These are phyloP conservation scores for Drosophila testacea DNA, from an alignment of 2,888 invertebrate genomes.

Conservation along the genomic window DNA sequence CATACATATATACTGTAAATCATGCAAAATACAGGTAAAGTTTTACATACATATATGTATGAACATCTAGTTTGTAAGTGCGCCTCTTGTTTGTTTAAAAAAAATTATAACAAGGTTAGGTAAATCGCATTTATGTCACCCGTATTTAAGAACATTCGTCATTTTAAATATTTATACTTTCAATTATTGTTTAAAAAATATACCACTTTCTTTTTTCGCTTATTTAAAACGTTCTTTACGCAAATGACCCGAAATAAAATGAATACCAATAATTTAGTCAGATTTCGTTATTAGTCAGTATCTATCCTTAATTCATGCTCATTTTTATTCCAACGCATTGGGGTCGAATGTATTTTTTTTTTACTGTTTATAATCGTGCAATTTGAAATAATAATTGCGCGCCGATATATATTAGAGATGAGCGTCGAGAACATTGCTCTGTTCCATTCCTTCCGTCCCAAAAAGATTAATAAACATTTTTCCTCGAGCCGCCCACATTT, in stretches of 20 bases:
- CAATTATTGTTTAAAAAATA: slow-evolving; percentile 53
- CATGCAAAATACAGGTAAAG: slow-evolving; percentile 67
- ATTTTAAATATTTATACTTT: slow-evolving; percentile 54
- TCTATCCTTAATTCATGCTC: background rate
- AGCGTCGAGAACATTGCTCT: background rate
- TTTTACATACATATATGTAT: slow-evolving; percentile 39
- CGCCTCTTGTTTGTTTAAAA: slow-evolving; percentile 37
- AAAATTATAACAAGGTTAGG: slow-evolving; percentile 32
- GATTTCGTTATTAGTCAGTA: slow-evolving; percentile 36
- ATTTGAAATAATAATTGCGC: background rate
- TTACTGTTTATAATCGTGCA: background rate
- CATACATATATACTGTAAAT: slow-evolving; percentile 56
- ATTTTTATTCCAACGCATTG: background rate
- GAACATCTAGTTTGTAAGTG: slow-evolving; percentile 37
- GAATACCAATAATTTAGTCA: slow-evolving; percentile 26
- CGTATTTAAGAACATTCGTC: slow-evolving; percentile 46
- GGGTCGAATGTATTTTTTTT: background rate
- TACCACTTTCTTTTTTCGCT: slow-evolving; percentile 30
- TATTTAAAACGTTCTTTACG: slow-evolving; percentile 24
- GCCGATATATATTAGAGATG: slow-evolving; percentile 12
- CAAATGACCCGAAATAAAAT: slow-evolving; percentile 42
- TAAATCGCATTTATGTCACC: slow-evolving; percentile 39
- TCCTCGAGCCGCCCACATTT: no score
- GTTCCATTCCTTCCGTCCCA: no score
- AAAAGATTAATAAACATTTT: no score